Conservation (phyloP, 2,113 vertebrate species). For the Brachyistius frenatus region DNA sequence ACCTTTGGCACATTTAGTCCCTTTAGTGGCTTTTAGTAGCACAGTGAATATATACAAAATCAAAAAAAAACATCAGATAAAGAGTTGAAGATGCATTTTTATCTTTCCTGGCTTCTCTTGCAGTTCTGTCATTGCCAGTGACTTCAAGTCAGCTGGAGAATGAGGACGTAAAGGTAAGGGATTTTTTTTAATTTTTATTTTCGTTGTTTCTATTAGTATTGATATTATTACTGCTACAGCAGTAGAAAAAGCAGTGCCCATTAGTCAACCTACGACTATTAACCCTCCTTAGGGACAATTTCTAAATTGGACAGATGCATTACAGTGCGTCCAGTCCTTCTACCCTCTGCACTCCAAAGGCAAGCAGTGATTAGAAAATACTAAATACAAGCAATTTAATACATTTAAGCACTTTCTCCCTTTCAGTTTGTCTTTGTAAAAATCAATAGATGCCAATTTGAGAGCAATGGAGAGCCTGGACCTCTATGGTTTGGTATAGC, state of each 20-base stretch:
- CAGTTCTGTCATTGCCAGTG: conserved; percentile 82
- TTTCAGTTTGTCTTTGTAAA: conserved; percentile 49
- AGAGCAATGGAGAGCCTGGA: conserved; percentile 31
- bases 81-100: neutral
- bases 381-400: conserved; percentile 18
- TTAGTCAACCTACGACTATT: no score
- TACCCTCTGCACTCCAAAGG: neutral
- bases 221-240: no score
- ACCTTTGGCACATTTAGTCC: conserved; percentile 35
- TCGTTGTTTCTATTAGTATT: neutral
- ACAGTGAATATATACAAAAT: no score
- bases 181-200: no score
- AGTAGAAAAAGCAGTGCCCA: no score
- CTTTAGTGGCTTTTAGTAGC: neutral
- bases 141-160: conserved; percentile 77
- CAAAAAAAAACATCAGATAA: neutral
- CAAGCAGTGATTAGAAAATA: conserved; percentile 19
- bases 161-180: conserved; percentile 81
- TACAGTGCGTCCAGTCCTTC: neutral
- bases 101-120: conserved; percentile 23
- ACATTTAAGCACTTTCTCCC: conserved; percentile 18
- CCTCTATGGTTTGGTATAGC: conserved; percentile 8
- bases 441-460: conserved; percentile 57
- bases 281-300: no score
- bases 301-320: no score